Evolutionary conservation across 2,888 invertebrate genomes (phyloP), one percentile per base, ranked within the genome.

Genomic region (Opisthograptis luteolata): DNA sequence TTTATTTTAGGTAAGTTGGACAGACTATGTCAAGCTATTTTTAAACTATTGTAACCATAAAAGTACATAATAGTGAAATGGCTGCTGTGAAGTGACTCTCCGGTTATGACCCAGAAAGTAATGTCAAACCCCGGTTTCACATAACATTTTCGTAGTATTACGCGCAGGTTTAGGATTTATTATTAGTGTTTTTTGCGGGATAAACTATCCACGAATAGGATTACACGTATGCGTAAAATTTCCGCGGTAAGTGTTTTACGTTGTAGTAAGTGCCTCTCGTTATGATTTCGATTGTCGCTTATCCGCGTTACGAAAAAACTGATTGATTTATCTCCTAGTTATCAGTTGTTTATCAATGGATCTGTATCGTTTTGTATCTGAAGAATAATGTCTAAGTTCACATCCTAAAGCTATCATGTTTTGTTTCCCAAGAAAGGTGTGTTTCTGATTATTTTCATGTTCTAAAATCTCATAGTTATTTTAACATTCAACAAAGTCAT

Each of bases 121-220:
- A 83, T 85, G 87, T 88, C 89, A 89, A 79, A 81, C 73, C 85
- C 84, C 84, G 84, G 87, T 88, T 89, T 86, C 78, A 79, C 71
- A 70, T 66, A 73, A 66, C 70, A 75, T 81, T 85, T 80, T 70
- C 62, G 67, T 68, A 58, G 56, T 62, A 72, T 70, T 77, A 68
- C 73, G 70, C 69, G 68, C 68, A 73, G 64, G 70, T 74, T 71
- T 64, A 58, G 50, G 60, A 58, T 36, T 52, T 64, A 62, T 60
- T 62, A 46, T 17, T 55, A 58, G 32, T 60, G 27, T 46, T 30
- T 22, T 31, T 24, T 55, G 31, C 34, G 56, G 51, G 44, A 55
- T 51, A 47, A 54, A 48, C 47, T 45, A 39, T 37, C 40, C n/a
- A 41, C 17, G 20, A 35, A 6, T 47, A 31, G 12, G 10, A 34